Evolutionary conservation across 2,113 vertebrate genomes (phyloP).

Genomic region (cattle (Bos taurus)): ARS-UCD2.0 NC_037332.1:97233501-97234000

Average conservation of each 20-base stretch:
- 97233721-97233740: fast-evolving
- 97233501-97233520: background rate
- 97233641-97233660: background rate
- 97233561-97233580: background rate
- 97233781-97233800: background rate
- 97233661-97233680: slow-evolving; percentile 9
- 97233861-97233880: background rate
- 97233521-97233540: background rate
- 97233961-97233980: background rate
- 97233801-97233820: background rate
- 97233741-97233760: background rate
- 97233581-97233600: background rate
- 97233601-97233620: background rate
- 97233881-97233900: background rate
- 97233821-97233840: background rate
- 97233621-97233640: background rate
- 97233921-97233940: background rate
- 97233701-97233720: background rate
- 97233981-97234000: background rate
- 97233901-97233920: background rate
- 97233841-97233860: background rate
- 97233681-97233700: background rate
- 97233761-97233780: background rate
- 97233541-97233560: background rate
- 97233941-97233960: background rate